A percentile compares a stretch with the other conserved stretches of the same genome.
phyloP scores from a whole-genome alignment of 1,140 invertebrate genomes.

The Musca domestica region DNA sequence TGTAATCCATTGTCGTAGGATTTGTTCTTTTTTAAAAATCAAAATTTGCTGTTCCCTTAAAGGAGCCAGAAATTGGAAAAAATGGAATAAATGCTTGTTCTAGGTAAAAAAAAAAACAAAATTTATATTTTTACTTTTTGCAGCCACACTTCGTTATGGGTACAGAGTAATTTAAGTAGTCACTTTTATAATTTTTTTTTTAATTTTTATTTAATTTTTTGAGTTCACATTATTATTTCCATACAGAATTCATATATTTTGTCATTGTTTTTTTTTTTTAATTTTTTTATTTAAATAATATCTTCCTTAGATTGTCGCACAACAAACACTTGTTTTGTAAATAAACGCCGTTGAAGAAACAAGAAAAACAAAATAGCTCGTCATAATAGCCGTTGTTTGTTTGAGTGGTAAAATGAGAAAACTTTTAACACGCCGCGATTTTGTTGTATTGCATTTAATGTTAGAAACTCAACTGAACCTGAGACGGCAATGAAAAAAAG shows the following conservation, averaged over 20 bases:
- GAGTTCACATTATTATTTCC: not conserved
- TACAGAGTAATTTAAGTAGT: too few species aligned
- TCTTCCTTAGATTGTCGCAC: conserved; percentile 4
- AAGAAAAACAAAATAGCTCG: too few species aligned
- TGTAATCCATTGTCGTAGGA: too few species aligned
- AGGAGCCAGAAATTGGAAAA: not conserved
- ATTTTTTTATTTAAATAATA: conserved; percentile 25
- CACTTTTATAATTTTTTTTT: conserved; percentile 22
- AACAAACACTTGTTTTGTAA: too few species aligned
- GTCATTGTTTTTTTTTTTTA: not conserved
- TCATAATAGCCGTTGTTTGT: conserved; percentile 12
- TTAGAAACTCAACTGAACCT: conserved; percentile 52
- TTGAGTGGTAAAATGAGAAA: conserved; percentile 10
- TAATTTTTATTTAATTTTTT: conserved; percentile 18
- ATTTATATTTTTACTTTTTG: not conserved
- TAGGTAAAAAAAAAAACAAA: not conserved
- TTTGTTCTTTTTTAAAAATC: conserved; percentile 12
- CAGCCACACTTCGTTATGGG: conserved; percentile 17
- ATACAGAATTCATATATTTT: conserved; percentile 2
- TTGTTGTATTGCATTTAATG: conserved; percentile 46
- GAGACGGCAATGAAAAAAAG: conserved; percentile 23
- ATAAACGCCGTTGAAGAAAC: too few species aligned
- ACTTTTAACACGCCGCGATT: conserved; percentile 31
- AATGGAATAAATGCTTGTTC: not conserved
- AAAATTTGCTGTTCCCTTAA: conserved; percentile 8